Conservation (phyloP, 2,797 vertebrate species). For the Dendrocincla fuliginosa region DNA sequence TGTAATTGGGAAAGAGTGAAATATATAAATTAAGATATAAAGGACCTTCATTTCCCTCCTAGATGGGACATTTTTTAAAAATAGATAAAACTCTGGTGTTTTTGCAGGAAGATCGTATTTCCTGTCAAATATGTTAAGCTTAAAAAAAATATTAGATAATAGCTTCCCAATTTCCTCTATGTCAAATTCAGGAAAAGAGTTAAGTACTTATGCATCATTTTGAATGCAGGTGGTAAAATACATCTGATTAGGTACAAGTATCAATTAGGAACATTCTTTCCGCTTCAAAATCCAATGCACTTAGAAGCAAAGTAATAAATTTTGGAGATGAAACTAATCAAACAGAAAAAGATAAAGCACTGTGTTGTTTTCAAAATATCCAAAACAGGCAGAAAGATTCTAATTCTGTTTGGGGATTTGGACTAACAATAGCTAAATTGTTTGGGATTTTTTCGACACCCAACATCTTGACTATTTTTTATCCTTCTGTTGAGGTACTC, state of each 20-base stretch:
- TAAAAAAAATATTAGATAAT: slow-evolving; percentile 22
- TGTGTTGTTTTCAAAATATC: background rate
- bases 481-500: background rate
- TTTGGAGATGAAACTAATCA: background rate
- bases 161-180: slow-evolving; percentile 31
- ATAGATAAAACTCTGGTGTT: background rate
- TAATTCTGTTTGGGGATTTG: background rate
- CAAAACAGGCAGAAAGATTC: background rate
- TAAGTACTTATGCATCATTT: slow-evolving; percentile 8
- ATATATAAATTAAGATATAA: background rate
- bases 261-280: slow-evolving; percentile 17
- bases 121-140: slow-evolving; percentile 10
- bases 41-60: background rate
- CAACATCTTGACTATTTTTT: background rate
- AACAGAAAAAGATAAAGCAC: background rate
- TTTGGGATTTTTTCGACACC: background rate
- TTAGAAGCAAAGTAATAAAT: background rate
- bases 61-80: background rate
- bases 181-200: slow-evolving; percentile 37
- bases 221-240: slow-evolving; percentile 35
- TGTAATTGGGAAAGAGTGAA: background rate
- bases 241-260: background rate
- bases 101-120: slow-evolving; percentile 17
- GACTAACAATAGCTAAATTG: background rate
- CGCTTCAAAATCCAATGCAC: background rate